Evolutionary conservation across 2,888 invertebrate genomes (phyloP).

Genomic region (Sussaba pulchella): DNA sequence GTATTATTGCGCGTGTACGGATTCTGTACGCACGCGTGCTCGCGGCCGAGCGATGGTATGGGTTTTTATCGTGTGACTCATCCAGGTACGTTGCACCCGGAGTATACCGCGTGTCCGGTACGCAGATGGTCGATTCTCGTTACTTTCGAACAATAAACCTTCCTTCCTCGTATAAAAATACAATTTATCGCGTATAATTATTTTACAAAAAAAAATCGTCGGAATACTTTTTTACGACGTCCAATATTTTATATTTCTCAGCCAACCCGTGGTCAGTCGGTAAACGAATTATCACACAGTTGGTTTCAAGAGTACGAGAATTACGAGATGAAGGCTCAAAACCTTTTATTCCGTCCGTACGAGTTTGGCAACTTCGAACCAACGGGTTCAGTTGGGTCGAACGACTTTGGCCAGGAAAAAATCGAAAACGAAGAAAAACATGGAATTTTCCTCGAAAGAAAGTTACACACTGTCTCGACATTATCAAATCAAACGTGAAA

Average conservation of each 20-base stretch:
- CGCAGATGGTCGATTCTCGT: slow-evolving; percentile 51
- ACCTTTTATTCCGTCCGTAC: too few species aligned
- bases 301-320: too few species aligned
- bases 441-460: slow-evolving; percentile 17
- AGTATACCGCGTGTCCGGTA: slow-evolving; percentile 72
- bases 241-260: too few species aligned
- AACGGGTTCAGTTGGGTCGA: too few species aligned
- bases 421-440: slow-evolving; percentile 9
- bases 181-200: too few species aligned
- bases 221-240: too few species aligned
- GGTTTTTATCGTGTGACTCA: slow-evolving; percentile 77
- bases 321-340: too few species aligned
- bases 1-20: slow-evolving; percentile 36
- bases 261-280: too few species aligned
- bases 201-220: too few species aligned
- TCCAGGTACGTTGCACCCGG: slow-evolving; percentile 81
- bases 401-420: not conserved
- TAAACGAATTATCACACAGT: too few species aligned
- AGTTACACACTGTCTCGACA: not conserved
- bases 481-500: not conserved
- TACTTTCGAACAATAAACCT: not conserved
- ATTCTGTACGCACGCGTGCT: slow-evolving; percentile 57
- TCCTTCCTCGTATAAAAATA: too few species aligned
- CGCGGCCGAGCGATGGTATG: slow-evolving; percentile 68
- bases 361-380: too few species aligned